These are phyloP conservation scores for Scartelaos histophorus DNA, from an alignment of 2,113 vertebrate species.

Conservation along the genomic window DNA sequence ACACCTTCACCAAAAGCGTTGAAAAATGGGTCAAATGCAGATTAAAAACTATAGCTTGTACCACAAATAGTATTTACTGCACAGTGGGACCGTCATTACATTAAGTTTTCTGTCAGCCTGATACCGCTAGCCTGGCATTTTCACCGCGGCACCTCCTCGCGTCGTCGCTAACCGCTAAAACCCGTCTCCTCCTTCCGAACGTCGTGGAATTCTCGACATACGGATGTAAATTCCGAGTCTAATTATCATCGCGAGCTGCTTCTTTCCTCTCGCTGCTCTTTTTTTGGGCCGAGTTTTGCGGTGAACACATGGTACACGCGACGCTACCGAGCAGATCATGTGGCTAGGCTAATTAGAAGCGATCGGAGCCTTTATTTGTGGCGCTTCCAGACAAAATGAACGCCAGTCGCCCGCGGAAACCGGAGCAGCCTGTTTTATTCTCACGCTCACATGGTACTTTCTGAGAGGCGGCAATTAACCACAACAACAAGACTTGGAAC, in stretches of 20 bases:
- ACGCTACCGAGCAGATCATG: slow-evolving; percentile 43
- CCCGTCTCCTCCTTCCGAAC: background rate
- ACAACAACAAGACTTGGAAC: slow-evolving; percentile 42
- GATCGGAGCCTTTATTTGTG: slow-evolving; percentile 67
- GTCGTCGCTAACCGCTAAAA: background rate
- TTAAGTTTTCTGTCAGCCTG: background rate
- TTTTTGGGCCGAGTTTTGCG: slow-evolving; percentile 49
- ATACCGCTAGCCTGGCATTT: background rate
- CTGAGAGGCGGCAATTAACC: slow-evolving; percentile 64
- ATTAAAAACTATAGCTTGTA: no score
- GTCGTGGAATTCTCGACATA: background rate
- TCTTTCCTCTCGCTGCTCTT: slow-evolving; percentile 52
- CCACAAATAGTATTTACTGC: no score
- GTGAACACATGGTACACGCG: slow-evolving; percentile 59
- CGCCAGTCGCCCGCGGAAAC: slow-evolving; percentile 64
- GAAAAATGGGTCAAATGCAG: no score
- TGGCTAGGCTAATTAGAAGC: slow-evolving; percentile 71
- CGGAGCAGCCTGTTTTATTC: slow-evolving; percentile 40
- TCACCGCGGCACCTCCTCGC: background rate
- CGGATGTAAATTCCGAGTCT: background rate
- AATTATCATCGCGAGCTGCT: slow-evolving; percentile 44
- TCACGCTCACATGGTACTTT: slow-evolving; percentile 27
- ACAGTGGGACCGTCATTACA: no score
- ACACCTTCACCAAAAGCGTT: no score
- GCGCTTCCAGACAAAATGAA: slow-evolving; percentile 64